phyloP scores from a whole-genome alignment of 2,113 vertebrate species.

The Candoia aspera region DNA sequence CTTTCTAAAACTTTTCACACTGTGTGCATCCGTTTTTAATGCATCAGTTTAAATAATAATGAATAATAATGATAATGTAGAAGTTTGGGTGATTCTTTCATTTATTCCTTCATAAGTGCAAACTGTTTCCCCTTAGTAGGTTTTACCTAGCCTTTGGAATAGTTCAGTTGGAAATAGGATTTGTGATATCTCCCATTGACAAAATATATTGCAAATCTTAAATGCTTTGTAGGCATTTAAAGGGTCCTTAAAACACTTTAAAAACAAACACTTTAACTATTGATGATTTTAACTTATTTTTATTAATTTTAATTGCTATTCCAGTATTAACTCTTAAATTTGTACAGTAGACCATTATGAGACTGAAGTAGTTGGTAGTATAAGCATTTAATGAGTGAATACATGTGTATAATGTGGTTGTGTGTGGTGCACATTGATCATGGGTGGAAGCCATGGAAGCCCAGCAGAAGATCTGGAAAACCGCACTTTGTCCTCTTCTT shows the following conservation, averaged over 20 bases:
- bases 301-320: not conserved
- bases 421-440: not conserved
- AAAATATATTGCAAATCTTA: not conserved
- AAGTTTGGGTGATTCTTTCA: not conserved
- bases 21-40: not conserved
- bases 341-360: not conserved
- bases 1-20: conserved; percentile 34
- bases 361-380: not conserved
- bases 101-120: not conserved
- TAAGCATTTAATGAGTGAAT: not conserved
- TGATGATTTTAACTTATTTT: not conserved
- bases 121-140: not conserved
- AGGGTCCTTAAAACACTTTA: not conserved
- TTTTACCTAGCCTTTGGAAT: not conserved
- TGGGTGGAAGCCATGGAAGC: not conserved
- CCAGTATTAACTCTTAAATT: not conserved
- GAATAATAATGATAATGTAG: not conserved
- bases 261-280: not conserved
- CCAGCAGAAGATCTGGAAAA: not conserved
- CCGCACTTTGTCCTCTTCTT: not conserved
- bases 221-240: not conserved
- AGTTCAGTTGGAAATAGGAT: not conserved
- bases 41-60: not conserved
- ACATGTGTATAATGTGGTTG: not conserved
- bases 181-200: not conserved